Evolutionary conservation across 1,140 invertebrate species (phyloP), one percentile per base, ranked within the genome.

Genomic region (Trinorchestia longiramus): DNA sequence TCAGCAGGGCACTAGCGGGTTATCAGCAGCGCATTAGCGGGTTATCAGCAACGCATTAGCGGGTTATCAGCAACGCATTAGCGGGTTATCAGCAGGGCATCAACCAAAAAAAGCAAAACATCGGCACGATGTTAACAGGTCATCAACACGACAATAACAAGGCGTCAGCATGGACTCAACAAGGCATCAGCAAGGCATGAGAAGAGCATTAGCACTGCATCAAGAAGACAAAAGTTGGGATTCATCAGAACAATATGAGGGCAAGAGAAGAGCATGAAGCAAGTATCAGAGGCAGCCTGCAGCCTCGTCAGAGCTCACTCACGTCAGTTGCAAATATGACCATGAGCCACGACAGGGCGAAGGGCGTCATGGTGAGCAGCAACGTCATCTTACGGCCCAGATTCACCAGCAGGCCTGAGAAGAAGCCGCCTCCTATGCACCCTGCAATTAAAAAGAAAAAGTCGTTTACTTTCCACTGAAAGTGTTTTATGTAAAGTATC

Each of bases 321-420:
- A 96, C 96, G 88, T 96, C 87, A 19, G 95, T 96, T 41, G 96
- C 96, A 43, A 96, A 96, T 87, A 96, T 96, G 90, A 96, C 91
- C 94, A 95, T 94, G 57, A 96, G 95, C 96, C 96, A 96, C 17
- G 95, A 96, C 40, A 96, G 90, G 4, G 96, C 95, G 95, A 96
- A 95, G 23, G 95, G 96, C 15, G 96, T 96, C 96, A 96, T 96
- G 36, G 95, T 90, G 87, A 96, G 40, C 87, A 96, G 87, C 95
- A 96, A 40, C 88, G 96, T 96, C 42, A 96, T 87, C 91, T 96
- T 96, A 90, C 96, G 94, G 28, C 96, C 96, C 43, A 96, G 96
- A 91, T 96, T 96, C 4, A 96, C 92, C 41, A 96, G 19, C 41
- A 96, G 96, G 43, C 96, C 96, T 36, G 95, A 96, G 88, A 96